These are phyloP conservation scores for Epinotia demarniana DNA, from an alignment of 2,888 invertebrate species.

Conservation along the genomic window DNA sequence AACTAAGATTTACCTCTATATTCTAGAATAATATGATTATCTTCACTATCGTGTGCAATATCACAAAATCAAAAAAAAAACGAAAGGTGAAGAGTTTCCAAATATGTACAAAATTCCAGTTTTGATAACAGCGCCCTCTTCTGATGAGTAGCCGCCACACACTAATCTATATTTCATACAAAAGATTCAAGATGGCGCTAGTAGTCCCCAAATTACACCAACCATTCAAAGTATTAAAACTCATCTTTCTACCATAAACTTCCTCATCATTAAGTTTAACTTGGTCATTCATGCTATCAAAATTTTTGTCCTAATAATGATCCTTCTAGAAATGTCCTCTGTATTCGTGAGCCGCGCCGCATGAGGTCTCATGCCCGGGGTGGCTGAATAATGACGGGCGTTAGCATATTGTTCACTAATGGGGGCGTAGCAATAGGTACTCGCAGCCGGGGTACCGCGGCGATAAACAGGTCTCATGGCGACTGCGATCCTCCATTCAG, in stretches of 20 bases:
- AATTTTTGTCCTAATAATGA: neutral
- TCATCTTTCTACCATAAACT: too few relatives aligned
- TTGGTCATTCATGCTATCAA: too few relatives aligned
- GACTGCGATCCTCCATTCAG: neutral
- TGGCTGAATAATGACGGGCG: conserved; percentile 19
- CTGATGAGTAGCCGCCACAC: neutral
- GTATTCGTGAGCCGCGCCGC: conserved; percentile 6
- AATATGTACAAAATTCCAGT: too few relatives aligned
- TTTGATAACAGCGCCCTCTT: conserved; percentile 19
- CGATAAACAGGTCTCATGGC: conserved; percentile 45
- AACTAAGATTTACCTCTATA: too few relatives aligned
- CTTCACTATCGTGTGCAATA: too few relatives aligned
- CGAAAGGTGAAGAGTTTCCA: too few relatives aligned
- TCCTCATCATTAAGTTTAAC: too few relatives aligned
- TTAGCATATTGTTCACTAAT: conserved; percentile 2
- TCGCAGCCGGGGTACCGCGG: conserved; percentile 44
- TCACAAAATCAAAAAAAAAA: too few relatives aligned
- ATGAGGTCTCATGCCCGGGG: conserved; percentile 4
- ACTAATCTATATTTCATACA: neutral
- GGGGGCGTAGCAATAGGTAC: neutral
- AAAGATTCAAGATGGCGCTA: conserved; percentile 20
- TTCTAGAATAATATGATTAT: too few relatives aligned
- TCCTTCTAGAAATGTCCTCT: neutral
- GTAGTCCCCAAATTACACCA: neutral
- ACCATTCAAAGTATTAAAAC: neutral